These are phyloP conservation scores for Labia minor DNA, from an alignment of 2,888 invertebrate species.

Conservation along the genomic window DNA sequence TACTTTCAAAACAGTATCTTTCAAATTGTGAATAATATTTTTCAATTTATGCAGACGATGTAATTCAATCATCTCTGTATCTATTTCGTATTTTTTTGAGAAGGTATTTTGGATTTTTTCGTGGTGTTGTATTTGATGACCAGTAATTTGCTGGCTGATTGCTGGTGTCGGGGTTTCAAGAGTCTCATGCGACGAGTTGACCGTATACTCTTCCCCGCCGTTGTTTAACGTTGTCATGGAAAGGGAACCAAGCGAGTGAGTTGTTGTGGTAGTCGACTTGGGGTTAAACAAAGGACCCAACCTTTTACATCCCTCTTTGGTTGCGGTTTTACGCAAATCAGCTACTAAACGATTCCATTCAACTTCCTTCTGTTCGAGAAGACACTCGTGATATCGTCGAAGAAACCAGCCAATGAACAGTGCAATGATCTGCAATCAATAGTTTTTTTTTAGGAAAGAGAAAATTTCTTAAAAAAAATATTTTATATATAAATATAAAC, in stretches of 20 bases:
- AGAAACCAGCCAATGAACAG: neutral
- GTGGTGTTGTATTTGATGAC: neutral
- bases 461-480: too few relatives aligned
- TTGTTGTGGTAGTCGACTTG: neutral
- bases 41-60: neutral
- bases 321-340: constrained; percentile 6
- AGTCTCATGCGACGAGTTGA: neutral
- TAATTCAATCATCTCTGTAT: neutral
- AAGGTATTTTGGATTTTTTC: too few relatives aligned
- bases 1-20: neutral
- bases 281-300: neutral
- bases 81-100: too few relatives aligned
- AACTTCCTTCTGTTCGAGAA: neutral
- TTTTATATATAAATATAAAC: too few relatives aligned
- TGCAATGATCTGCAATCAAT: neutral
- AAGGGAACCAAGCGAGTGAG: neutral
- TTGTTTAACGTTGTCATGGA: too few relatives aligned
- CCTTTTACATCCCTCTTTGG: neutral
- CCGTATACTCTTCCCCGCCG: neutral
- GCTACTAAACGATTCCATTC: neutral
- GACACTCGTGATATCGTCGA: neutral
- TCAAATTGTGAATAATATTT: neutral
- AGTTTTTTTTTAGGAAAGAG: too few relatives aligned
- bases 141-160: neutral
- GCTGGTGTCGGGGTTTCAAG: neutral